Percentiles rank a stretch among this genome's conserved stretches.
Evolutionary conservation across 2,797 vertebrate genomes (phyloP).

Genomic region (Atherinosoma microstoma): DNA sequence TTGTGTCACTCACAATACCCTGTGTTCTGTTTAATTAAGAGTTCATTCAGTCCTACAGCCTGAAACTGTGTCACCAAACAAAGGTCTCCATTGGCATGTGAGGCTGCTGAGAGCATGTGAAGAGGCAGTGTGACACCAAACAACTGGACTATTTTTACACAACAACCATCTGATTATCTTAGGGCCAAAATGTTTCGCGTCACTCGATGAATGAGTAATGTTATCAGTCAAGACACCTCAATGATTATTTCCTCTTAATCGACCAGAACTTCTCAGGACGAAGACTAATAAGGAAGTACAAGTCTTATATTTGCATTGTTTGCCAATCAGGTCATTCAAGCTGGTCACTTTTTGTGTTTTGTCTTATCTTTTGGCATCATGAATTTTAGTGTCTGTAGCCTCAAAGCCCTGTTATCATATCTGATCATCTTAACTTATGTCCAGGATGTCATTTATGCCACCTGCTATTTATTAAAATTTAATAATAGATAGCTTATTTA

Average conservation of each 20-base stretch:
- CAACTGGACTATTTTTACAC: slow-evolving; percentile 76
- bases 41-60: slow-evolving; percentile 75
- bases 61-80: slow-evolving; percentile 83
- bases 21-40: slow-evolving; percentile 78
- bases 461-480: neutral
- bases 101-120: slow-evolving; percentile 66
- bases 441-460: neutral
- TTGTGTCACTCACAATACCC: slow-evolving; percentile 52
- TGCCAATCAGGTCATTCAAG: neutral
- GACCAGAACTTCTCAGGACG: neutral
- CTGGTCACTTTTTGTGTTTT: neutral
- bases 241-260: slow-evolving; percentile 7
- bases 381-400: neutral
- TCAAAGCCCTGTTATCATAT: neutral
- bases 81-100: slow-evolving; percentile 76
- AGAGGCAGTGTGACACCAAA: slow-evolving; percentile 69
- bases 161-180: slow-evolving; percentile 62
- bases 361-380: neutral
- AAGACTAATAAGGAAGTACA: neutral
- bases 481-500: too few relatives aligned
- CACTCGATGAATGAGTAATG: slow-evolving; percentile 63
- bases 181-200: slow-evolving; percentile 63
- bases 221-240: slow-evolving; percentile 38
- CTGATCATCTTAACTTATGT: neutral
- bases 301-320: neutral